Percentiles rank a stretch among this genome's conserved stretches.
Conservation (phyloP, 2,888 invertebrate species). For the Epistrophella euchroma region DNA sequence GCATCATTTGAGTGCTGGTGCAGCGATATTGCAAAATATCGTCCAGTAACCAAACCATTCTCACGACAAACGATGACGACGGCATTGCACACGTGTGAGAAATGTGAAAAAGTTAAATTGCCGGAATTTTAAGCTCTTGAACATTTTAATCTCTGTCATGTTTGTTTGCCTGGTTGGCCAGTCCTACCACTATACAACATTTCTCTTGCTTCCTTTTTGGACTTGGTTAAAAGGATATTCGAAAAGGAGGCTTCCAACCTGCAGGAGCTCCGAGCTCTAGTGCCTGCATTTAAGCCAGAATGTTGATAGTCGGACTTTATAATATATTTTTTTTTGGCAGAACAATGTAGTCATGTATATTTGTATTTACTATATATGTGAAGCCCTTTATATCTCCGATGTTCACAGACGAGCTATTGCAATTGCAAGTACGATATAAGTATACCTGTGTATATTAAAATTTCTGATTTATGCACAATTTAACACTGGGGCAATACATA, state of each 20-base stretch:
- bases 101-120: conserved; percentile 75
- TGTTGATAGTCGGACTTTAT: conserved; percentile 38
- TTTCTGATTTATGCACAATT: conserved; percentile 74
- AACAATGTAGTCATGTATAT: conserved; percentile 27
- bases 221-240: neutral
- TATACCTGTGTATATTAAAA: conserved; percentile 13
- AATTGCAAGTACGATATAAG: conserved; percentile 52
- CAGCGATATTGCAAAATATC: conserved; percentile 68
- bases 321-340: conserved; percentile 33
- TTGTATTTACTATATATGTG: neutral
- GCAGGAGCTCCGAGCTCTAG: neutral
- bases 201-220: conserved; percentile 21
- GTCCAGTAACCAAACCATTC: conserved; percentile 39
- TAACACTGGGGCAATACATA: conserved; percentile 56
- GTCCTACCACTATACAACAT: neutral
- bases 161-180: conserved; percentile 62
- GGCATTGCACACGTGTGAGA: conserved; percentile 67
- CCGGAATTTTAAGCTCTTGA: conserved; percentile 74
- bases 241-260: neutral
- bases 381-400: conserved; percentile 58
- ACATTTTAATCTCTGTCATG: conserved; percentile 74
- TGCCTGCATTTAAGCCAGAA: conserved; percentile 37
- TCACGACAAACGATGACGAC: conserved; percentile 6
- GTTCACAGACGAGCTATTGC: conserved; percentile 70
- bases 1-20: conserved; percentile 71